Conservation (phyloP, 2,113 vertebrate species). For the Myrmecophaga tridactyla region DNA sequence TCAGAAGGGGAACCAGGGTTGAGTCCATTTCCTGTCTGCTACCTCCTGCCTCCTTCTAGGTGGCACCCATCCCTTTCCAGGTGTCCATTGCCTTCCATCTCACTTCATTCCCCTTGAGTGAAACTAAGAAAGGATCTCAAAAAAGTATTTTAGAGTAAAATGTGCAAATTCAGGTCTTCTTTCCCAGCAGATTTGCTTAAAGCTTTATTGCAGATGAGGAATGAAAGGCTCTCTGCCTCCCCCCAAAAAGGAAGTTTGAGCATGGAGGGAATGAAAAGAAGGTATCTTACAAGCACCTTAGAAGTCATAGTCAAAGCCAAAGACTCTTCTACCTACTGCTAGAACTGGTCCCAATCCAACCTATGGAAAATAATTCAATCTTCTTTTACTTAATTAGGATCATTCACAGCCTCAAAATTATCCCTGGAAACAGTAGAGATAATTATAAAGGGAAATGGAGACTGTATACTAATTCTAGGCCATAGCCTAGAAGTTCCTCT, state of each 20-base stretch:
- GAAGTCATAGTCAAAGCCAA: not conserved
- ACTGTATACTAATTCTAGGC: not conserved
- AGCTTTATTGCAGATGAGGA: not conserved
- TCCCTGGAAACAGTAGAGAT: not conserved
- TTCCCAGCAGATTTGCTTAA: not conserved
- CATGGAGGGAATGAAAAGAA: not conserved
- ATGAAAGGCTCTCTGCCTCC: not conserved
- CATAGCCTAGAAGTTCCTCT: not conserved
- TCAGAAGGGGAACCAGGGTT: not conserved
- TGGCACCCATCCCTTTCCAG: too few species aligned
- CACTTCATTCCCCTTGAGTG: not conserved
- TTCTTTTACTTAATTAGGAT: not conserved
- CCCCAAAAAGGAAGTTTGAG: not conserved
- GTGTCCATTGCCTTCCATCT: not conserved
- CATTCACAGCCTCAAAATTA: not conserved
- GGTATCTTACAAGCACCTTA: not conserved
- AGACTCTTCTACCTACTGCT: not conserved
- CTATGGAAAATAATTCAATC: not conserved
- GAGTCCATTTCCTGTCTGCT: not conserved
- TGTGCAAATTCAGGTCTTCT: not conserved
- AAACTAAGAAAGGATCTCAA: not conserved
- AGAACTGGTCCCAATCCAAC: not conserved
- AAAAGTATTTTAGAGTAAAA: not conserved
- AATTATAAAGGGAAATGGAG: conserved; percentile 4
- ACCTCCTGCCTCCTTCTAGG: not conserved